Percentiles rank a stretch among this genome's conserved stretches.
phyloP scores from a whole-genome alignment of 2,888 invertebrate genomes.

The Oscheius myriophilus region DNA sequence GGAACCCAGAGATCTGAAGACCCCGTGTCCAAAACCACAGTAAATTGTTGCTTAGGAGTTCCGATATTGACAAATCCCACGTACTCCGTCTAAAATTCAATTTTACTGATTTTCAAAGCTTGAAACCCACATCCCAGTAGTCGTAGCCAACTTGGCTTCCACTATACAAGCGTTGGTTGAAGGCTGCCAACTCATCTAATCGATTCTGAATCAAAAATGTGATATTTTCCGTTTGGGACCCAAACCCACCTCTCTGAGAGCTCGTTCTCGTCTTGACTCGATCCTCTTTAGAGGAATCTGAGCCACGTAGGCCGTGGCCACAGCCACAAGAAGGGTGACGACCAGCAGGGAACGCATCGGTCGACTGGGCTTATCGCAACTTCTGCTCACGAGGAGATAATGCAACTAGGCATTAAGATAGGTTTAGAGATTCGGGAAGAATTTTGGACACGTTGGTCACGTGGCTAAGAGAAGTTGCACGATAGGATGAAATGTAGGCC shows the following conservation, averaged over 20 bases:
- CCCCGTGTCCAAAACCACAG: conserved; percentile 33
- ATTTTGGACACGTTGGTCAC: too few species aligned
- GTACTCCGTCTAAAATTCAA: conserved; percentile 25
- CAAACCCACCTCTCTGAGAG: conserved; percentile 5
- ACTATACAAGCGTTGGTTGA: not conserved
- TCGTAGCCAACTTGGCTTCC: conserved; percentile 25
- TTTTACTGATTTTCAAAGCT: not conserved
- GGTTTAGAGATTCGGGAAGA: too few species aligned
- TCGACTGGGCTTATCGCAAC: too few species aligned
- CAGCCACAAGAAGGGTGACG: too few species aligned
- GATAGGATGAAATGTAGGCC: too few species aligned
- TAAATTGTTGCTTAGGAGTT: conserved; percentile 27
- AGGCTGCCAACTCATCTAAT: not conserved
- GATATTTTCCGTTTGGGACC: not conserved
- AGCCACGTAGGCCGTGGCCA: conserved; percentile 1
- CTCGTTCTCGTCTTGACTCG: conserved; percentile 2
- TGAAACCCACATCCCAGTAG: conserved; percentile 23
- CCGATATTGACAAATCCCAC: conserved; percentile 26
- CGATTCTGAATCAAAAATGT: not conserved
- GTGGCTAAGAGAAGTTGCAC: too few species aligned
- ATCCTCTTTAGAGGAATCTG: conserved; percentile 8
- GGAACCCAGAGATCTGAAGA: conserved; percentile 36
- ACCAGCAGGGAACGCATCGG: too few species aligned
- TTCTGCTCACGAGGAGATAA: too few species aligned
- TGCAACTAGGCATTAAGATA: too few species aligned